Base-by-base conservation (phyloP, 2,888 invertebrate genomes). In the Apotomis capreana region DNA sequence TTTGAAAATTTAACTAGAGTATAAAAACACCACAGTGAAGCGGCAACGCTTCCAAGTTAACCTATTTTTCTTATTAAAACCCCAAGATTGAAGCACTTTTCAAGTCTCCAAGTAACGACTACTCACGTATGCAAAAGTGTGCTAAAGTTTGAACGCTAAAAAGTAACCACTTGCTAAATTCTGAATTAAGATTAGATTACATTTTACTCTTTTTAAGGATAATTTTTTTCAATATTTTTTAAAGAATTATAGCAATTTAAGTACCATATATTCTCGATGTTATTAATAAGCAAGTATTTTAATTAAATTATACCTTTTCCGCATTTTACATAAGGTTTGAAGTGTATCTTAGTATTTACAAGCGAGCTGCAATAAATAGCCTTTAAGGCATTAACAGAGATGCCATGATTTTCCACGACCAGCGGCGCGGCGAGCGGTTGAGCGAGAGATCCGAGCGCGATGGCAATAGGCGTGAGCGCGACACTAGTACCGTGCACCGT, bases 81-180 rank as follows among this genome's bases (percentile, higher is more conserved):
- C 10, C 44, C 55, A 54, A 65, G n/a, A 65, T 57, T 65, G 5
- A 57, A 44, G 55, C 15, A 57, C 65, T 65, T 57, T 26, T 44
- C 26, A 65, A 57, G 65, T 36, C 26, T 10, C n/a, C 55, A 26
- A 55, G 55, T 36, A 65, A 65, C 15, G 26, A n/a, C 55, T 65
- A 57, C 65, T 65, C 46, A 8, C 5, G 46, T 57, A 65, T 65
- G 65, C 58, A 70, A 60, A 26, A 70, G 46, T 58, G 57, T 65
- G 54, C 54, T 59, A 26, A 65, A 70, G 54, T 70, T 70, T 60
- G 59, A 10, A 57, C 67, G 26, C 59, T 44, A 15, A 65, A 65
- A 70, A 64, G 52, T 44, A 55, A 64, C 64, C 4, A 64, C 44
- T 57, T 57, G 4, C 36, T 44, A 51, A 64, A 44, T 64, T 54